Base-by-base conservation (phyloP, 2,888 invertebrate genomes). In the Trisateles emortualis region DNA sequence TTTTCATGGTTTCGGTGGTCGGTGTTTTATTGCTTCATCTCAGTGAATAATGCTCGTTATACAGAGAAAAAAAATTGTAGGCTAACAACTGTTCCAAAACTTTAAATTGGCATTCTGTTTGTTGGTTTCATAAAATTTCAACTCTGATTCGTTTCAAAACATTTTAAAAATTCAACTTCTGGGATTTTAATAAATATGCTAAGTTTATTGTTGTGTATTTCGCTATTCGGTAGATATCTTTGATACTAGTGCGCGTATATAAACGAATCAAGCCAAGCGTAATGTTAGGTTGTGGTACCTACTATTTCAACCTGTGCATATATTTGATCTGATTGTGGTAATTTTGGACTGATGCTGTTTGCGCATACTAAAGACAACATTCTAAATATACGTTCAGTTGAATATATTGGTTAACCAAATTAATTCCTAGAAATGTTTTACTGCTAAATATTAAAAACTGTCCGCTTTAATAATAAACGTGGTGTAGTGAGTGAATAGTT, bases 21-120 rank as follows among this genome's bases (percentile, higher is more conserved):
- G 61, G 64, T 81, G 65, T 74, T 79, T 81, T 79, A 82, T 78
- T 72, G 62, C 69, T 66, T 64, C 59, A 72, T 71, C 65, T 51
- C 59, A 55, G 59, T 73, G 75, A 79, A 70, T 77, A 74, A 79
- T 71, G 74, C 60, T 69, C 58, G 59, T 53, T 62, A 60, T 60
- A 61, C 54, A 59, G 46, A 52, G 52, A 58, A 60, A 69, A 67
- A 74, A 72, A 74, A 69, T 42, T 69, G 54, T 38, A 32, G 55
- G 56, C 61, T 68, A 76, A 75, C 74, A 76, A 76, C 68, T 58
- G 61, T 73, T 74, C 48, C 26, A 41, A 55, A 81, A 83, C 74
- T 81, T 81, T 76, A 76, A 83, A 83, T 83, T 79, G 74, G 72
- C 53, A 56, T 58, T 60, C 59, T 57, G 63, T 65, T 66, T 45